These are phyloP conservation scores for Ictidomys tridecemlineatus DNA, from an alignment of 2,113 vertebrate species.

Conservation along the genomic window DNA sequence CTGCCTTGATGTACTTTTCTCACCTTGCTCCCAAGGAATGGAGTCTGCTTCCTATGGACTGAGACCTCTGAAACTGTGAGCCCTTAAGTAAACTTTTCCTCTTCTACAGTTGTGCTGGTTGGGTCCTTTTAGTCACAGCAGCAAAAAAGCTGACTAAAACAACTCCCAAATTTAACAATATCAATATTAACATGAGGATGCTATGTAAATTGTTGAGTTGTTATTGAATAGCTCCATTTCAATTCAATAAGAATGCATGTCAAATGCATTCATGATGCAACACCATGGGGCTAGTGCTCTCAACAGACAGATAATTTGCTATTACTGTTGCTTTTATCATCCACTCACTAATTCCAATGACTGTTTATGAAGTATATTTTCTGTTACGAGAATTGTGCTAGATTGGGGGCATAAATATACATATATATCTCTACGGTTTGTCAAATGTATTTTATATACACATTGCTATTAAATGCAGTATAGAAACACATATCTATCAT, in stretches of 20 bases:
- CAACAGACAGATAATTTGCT: background rate
- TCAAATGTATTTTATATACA: background rate
- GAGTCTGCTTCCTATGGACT: too few species aligned
- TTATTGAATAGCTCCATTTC: background rate
- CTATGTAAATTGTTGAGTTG: background rate
- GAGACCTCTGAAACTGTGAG: too few species aligned
- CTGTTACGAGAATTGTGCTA: background rate
- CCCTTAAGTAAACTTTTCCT: too few species aligned
- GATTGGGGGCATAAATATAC: background rate
- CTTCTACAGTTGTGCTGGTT: too few species aligned
- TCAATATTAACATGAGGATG: background rate
- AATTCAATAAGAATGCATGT: background rate
- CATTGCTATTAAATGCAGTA: background rate
- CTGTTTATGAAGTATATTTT: background rate
- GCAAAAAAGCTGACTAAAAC: too few species aligned
- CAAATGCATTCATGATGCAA: background rate
- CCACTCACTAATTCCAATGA: constrained; percentile 1
- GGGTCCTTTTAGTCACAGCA: too few species aligned
- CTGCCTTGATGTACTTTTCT: too few species aligned
- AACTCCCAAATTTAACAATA: background rate
- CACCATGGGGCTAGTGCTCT: background rate
- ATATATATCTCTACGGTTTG: background rate
- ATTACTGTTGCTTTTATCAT: background rate
- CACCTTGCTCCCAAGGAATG: too few species aligned
- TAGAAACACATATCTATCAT: background rate